Conservation (phyloP, 2,113 vertebrate genomes). For the Lathamus discolor region DNA sequence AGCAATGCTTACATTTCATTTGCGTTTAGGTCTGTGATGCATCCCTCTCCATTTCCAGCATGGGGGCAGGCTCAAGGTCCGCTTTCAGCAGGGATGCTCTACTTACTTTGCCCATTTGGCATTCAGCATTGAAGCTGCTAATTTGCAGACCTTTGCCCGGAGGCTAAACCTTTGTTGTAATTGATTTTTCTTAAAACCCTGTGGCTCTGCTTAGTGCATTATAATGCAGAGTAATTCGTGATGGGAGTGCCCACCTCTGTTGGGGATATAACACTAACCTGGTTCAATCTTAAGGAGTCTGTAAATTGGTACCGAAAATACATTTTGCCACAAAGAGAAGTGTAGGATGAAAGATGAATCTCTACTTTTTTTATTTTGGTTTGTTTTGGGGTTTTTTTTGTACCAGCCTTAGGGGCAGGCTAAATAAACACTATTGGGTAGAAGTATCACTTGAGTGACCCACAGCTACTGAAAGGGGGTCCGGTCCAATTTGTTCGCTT, state of each 20-base stretch:
- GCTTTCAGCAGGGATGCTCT: background rate
- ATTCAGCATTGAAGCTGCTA: background rate
- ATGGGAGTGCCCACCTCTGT: background rate
- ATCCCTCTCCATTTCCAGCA: background rate
- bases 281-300: background rate
- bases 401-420: background rate
- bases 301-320: background rate
- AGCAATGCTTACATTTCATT: background rate
- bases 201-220: background rate
- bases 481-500: constrained; percentile 2
- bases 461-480: background rate
- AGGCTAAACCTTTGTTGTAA: background rate
- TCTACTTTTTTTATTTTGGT: background rate
- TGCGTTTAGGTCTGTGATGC: background rate
- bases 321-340: background rate
- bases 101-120: background rate
- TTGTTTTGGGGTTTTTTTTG: too few species aligned
- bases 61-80: background rate
- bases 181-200: constrained; percentile 12
- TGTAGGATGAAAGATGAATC: background rate
- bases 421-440: background rate
- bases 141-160: constrained; percentile 15
- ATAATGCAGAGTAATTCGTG: background rate
- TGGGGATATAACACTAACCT: background rate
- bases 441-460: background rate